Evolutionary conservation across 2,113 vertebrate genomes (phyloP), one percentile per base, ranked within the genome.

Genomic region (Quiscalus mexicanus): DNA sequence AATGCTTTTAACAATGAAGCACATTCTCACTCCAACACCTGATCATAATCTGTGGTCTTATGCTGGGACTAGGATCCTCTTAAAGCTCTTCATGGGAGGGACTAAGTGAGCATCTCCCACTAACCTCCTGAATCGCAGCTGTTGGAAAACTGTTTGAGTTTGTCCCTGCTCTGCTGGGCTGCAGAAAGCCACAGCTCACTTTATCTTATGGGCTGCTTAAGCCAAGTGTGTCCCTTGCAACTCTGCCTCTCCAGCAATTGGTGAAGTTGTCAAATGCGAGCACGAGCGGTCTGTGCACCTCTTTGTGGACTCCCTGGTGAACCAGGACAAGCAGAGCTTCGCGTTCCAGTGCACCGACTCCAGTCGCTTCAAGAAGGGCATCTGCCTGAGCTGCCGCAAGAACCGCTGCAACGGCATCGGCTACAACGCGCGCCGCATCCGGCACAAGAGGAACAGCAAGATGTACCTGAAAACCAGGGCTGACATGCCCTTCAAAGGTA

Each of bases 391-490:
- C 97, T 99, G 99, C 97, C 98, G 99, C 71, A 99, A 99, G 94
- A 99, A 99, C 92, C 99, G 99, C 59, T 99, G 99, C 97, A 99
- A 98, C 23, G 98, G 98, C 96, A 99, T 99, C 2, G 99, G 99
- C 81, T 99, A 99, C 97, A 99, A 99, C 1, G 95, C 98, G 55
- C 98, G 98, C 88, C 99, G 98, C 68, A 99, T 98, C 52, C 97
- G 98, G 10, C 99, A 98, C 84, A 98, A 98, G 77, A 98, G 98
- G 58, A 99, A 99, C 95, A 99, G 94, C 95, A 99, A 99, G 95
- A 99, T 99, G 99, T 99, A 99, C 95, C 96, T 99, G 42, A 99
- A 99, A 93, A 99, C 99, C 1, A 98, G 99, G 27, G 99, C 99
- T 0, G 98, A 98, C 96, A 99, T 99, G 92, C 99, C 99, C 2